These are phyloP conservation scores for Bergia puertoricense DNA, from an alignment of 92 coral and sea anemone genomes.

Conservation along the genomic window DNA sequence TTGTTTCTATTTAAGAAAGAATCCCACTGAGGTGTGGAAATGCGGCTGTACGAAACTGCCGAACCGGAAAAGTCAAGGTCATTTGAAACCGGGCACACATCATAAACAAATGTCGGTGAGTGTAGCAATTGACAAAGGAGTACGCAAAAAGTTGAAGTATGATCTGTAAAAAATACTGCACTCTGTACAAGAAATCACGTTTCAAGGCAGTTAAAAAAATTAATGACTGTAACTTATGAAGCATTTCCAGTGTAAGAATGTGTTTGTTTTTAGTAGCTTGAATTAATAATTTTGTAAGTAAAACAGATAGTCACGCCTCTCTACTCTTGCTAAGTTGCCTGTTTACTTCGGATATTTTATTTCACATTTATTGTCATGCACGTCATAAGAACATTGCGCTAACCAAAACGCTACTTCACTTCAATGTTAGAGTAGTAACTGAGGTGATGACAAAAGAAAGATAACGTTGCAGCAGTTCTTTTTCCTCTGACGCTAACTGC, in stretches of 20 bases:
- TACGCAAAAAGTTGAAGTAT: neutral
- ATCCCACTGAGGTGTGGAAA: conserved; percentile 13
- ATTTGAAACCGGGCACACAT: neutral
- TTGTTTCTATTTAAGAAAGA: neutral
- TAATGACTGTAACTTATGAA: neutral
- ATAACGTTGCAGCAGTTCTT: neutral
- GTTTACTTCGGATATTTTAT: neutral
- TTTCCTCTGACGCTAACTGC: neutral
- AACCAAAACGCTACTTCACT: neutral
- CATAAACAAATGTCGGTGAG: neutral
- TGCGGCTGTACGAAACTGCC: neutral
- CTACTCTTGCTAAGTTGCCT: neutral
- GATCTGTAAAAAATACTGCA: neutral
- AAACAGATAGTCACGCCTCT: neutral
- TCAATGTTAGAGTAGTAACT: neutral
- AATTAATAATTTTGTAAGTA: neutral
- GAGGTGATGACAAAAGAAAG: no score
- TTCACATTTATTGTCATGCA: neutral
- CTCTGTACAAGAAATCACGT: neutral
- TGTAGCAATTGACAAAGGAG: neutral
- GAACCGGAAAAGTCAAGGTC: conserved; percentile 34
- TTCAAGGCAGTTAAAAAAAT: neutral
- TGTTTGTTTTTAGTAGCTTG: neutral
- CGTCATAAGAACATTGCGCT: neutral
- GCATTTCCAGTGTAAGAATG: neutral